Base-by-base conservation (phyloP, 1,140 invertebrate species). In the Platyura marginata region DNA sequence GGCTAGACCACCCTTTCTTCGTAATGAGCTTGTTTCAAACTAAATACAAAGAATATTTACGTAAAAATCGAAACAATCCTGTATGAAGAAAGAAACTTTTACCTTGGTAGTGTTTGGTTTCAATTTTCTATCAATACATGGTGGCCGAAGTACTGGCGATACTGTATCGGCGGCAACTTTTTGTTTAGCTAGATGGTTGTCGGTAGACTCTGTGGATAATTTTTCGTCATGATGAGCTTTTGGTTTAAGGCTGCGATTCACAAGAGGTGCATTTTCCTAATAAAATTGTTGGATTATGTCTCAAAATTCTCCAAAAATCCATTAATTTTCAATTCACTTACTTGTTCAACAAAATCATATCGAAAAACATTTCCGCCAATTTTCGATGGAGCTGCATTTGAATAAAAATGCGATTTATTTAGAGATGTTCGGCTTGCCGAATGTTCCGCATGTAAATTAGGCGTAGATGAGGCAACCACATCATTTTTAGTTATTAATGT, bases 231-330 rank as follows among this genome's bases (percentile, higher is more conserved):
- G 58, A 54, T 70, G 72, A 41, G 69, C 57, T 49, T 68, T 74
- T 15, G 86, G 86, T 56, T 91, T 91, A 2, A 89, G 63, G 35
- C 75, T 76, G 11, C 85, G 66, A 54, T 89, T 79, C 21, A 87
- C 78, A 8, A 68, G 66, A 3, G 82, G 82, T 8, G 83, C 81
- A 34, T 69, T 53, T 18, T 63, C 61, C 50, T 69, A 61, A 39
- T 65, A 56, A 52, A 68, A 55, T n/a, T n/a, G 38, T 33, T 46
- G 40, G 19, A 48, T 48, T 41, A 43, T 50, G 15, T 47, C 51
- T 6, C 35, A 15, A 9, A 37, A 37, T 37, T 6, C 15, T 8
- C 15, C 18, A 37, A 8, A 19, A 6, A 37, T 37, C 35, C 6
- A 9, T 15, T 15, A 37, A 9, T 9, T 37, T n/a, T n/a, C n/a